Evolutionary conservation across 2,797 vertebrate species (phyloP).

Genomic region (Spinus pinus): DNA sequence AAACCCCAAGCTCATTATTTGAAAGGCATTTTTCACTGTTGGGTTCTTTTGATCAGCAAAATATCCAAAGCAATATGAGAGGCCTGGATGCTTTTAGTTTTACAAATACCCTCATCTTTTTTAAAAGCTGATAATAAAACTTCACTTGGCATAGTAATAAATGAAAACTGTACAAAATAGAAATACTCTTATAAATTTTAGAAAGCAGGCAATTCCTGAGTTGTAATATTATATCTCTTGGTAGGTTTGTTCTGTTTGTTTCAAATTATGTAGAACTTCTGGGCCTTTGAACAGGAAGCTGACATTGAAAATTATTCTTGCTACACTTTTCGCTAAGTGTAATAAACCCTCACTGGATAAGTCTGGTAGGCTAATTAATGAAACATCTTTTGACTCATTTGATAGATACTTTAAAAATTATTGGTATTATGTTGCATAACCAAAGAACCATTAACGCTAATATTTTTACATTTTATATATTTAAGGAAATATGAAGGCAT

Average conservation of each 20-base stretch:
- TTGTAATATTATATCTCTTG: neutral
- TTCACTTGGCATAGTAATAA: neutral
- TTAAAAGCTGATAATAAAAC: neutral
- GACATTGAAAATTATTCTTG: neutral
- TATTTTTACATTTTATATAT: neutral
- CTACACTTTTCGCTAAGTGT: neutral
- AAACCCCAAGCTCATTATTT: fast-evolving
- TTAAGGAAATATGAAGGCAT: neutral
- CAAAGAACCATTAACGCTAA: neutral
- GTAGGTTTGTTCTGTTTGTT: neutral
- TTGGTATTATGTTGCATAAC: fast-evolving
- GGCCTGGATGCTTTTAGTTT: neutral
- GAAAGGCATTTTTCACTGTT: neutral
- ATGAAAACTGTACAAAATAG: neutral
- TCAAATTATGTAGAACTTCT: neutral
- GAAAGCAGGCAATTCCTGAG: neutral
- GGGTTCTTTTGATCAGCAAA: neutral
- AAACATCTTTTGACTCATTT: neutral
- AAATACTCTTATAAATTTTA: neutral
- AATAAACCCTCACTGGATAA: neutral
- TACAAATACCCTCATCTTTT: neutral
- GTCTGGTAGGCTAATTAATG: neutral
- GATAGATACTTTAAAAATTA: neutral
- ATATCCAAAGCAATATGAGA: neutral
- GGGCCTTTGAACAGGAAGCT: neutral